Base-by-base conservation (phyloP, 2,888 invertebrate genomes). In the Ecliptopera silaceata region DNA sequence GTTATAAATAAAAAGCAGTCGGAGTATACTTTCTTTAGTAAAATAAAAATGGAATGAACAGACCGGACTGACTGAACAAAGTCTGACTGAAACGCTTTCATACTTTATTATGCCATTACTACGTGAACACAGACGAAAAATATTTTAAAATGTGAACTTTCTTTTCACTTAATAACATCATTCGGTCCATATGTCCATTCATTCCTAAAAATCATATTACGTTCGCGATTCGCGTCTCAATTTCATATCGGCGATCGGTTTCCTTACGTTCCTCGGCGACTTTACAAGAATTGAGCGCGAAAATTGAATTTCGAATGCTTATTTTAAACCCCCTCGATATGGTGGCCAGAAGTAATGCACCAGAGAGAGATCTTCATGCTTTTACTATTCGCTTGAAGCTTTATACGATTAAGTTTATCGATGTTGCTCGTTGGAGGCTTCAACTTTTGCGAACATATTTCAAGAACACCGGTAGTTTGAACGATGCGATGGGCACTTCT, bases 241-340 rank as follows among this genome's bases (percentile, higher is more conserved):
- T 77, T 77, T 77, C 72, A 77, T 75, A 79, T 76, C 76, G 73
- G 59, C 68, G 71, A 77, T 74, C 69, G 72, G 61, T 72, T 72
- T 53, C 54, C 67, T 68, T 72, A 65, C 69, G 69, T 65, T 69
- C 63, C 52, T 60, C 69, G 71, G 68, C 71, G 74, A 72, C 75
- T 74, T 77, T 74, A 75, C 77, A 80, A 79, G 77, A 75, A 76
- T 78, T 73, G 77, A 72, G 64, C 64, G 66, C 70, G 69, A 71
- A 70, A 80, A 82, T 82, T 79, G 77, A 80, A 80, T 80, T 79
- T 65, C 55, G 65, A 75, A 79, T 73, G 68, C 65, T 70, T 73
- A 75, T 72, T 77, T 74, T 70, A 71, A 74, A 75, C 69, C 61
- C 52, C 13, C 13, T 42, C 61, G 42, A 59, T 65, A 58, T 46